These are phyloP conservation scores for Pelobates cultripes DNA, from an alignment of 2,797 vertebrate genomes.

Conservation along the genomic window DNA sequence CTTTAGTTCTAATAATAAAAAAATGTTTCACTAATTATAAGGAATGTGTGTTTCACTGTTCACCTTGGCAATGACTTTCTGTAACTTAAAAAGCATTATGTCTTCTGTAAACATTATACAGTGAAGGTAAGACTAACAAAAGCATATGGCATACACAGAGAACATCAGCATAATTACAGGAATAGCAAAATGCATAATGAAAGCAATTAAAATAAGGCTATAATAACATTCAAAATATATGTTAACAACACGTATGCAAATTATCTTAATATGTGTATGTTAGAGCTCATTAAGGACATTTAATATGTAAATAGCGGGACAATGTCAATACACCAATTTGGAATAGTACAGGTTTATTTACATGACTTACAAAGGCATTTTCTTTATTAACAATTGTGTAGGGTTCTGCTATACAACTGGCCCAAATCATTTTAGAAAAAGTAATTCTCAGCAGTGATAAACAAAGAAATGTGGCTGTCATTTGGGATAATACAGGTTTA, in stretches of 20 bases:
- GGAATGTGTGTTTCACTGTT: not conserved
- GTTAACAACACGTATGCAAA: conserved; percentile 47
- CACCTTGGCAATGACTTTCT: conserved; percentile 39
- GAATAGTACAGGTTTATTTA: conserved; percentile 38
- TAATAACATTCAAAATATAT: conserved; percentile 45
- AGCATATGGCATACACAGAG: conserved; percentile 41
- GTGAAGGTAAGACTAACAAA: conserved; percentile 46
- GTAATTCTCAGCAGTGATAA: too few relatives aligned
- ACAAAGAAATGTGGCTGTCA: not conserved
- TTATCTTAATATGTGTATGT: conserved; percentile 30
- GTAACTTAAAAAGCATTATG: conserved; percentile 12
- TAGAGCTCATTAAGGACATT: conserved; percentile 39
- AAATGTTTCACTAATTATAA: too few relatives aligned
- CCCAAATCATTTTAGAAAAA: too few relatives aligned
- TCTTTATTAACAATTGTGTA: conserved; percentile 16
- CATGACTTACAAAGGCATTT: conserved; percentile 36
- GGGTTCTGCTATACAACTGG: not conserved
- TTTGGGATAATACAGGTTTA: conserved; percentile 28
- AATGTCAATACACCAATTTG: conserved; percentile 29
- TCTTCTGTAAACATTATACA: conserved; percentile 25
- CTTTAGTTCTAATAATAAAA: too few relatives aligned
- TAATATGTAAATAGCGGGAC: conserved; percentile 40
- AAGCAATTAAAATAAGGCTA: conserved; percentile 44
- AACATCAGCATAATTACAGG: conserved; percentile 43
- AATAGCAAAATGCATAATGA: conserved; percentile 42